Evolutionary conservation across 2,797 vertebrate genomes (phyloP).

Genomic region (Erpetoichthys calabaricus): DNA sequence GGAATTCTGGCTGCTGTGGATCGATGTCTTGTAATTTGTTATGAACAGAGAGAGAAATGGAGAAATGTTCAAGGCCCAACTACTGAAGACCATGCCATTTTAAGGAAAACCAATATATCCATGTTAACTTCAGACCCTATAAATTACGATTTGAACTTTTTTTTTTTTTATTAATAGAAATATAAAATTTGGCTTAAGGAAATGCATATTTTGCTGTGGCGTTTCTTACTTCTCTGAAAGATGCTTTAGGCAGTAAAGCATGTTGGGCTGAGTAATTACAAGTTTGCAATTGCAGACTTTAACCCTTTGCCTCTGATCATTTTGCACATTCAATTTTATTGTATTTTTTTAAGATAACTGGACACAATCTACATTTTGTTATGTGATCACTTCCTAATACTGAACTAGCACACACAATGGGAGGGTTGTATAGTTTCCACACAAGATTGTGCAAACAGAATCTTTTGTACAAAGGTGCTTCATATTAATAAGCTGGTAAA

Average conservation of each 20-base stretch:
- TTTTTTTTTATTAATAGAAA: not conserved
- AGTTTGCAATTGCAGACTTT: not conserved
- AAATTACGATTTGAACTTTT: not conserved
- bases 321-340: no score
- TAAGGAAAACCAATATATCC: slow-evolving; percentile 10
- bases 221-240: no score
- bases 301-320: slow-evolving; percentile 1
- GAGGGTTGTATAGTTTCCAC: no score
- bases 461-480: no score
- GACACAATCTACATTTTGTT: no score
- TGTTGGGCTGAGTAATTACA: not conserved
- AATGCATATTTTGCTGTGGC: not conserved
- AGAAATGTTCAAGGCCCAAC: slow-evolving; percentile 9
- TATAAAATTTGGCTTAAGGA: not conserved
- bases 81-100: slow-evolving; percentile 11
- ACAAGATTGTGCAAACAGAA: no score
- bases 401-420: no score
- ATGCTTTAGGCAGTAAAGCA: no score
- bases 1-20: slow-evolving; percentile 8
- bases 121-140: slow-evolving; percentile 23
- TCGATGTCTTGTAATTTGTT: slow-evolving; percentile 8
- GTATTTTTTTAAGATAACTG: no score
- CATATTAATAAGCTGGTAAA: no score
- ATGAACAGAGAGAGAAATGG: not conserved
- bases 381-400: no score